Conservation (phyloP, 2,113 vertebrate genomes). For the Dinomys branickii region DNA sequence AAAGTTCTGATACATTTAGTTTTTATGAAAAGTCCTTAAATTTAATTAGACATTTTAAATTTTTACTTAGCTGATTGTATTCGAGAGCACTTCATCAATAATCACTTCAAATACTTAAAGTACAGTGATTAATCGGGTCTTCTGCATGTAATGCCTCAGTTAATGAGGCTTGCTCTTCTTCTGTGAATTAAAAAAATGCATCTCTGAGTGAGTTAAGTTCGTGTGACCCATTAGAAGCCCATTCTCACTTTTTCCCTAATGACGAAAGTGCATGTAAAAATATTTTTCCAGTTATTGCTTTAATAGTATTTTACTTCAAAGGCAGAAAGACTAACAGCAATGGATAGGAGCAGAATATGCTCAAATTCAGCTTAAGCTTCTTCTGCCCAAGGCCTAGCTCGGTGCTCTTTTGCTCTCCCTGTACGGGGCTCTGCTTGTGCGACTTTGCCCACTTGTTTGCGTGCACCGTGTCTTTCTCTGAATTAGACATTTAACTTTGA, state of each 20-base stretch:
- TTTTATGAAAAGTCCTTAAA: constrained; percentile 46
- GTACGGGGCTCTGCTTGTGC: neutral
- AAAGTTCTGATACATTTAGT: neutral
- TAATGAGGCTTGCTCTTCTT: constrained; percentile 28
- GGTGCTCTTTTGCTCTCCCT: neutral
- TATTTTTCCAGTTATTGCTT: neutral
- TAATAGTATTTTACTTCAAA: neutral
- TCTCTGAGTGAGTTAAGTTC: neutral
- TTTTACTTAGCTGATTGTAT: constrained; percentile 45
- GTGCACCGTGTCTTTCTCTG: neutral
- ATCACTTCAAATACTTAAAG: constrained; percentile 24
- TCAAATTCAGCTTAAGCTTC: neutral
- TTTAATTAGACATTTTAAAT: constrained; percentile 44
- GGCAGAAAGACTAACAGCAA: neutral
- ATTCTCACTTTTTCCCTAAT: neutral
- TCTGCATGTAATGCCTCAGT: neutral
- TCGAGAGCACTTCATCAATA: constrained; percentile 27
- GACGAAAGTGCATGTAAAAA: neutral
- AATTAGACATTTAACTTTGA: neutral
- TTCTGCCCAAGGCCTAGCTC: neutral
- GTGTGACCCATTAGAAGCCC: neutral
- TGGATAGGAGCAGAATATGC: neutral
- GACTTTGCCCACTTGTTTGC: neutral
- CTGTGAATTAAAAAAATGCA: neutral
- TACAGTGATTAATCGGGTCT: constrained; percentile 21